Evolutionary conservation across 2,888 invertebrate species (phyloP).

Genomic region (Drosophila atroscutellata): DNA sequence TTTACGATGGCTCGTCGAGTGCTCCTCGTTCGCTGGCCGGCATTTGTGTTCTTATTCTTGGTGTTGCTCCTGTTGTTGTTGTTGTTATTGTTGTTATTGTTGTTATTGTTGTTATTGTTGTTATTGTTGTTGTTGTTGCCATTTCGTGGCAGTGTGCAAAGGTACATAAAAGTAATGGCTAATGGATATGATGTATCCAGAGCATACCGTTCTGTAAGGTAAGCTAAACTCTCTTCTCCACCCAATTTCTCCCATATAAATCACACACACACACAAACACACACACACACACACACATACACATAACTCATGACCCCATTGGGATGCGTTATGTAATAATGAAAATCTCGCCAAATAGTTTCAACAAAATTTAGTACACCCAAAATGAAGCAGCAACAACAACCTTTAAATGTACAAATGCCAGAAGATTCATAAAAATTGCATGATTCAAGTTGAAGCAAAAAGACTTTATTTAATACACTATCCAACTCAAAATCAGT

Average conservation of each 20-base stretch:
- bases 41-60: conserved; percentile 1
- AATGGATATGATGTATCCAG: conserved; percentile 64
- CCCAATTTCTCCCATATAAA: conserved; percentile 19
- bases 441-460: conserved; percentile 8
- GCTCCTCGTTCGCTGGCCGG: conserved; percentile 5
- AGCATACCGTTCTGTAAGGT: conserved; percentile 35
- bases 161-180: conserved; percentile 75
- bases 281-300: not conserved
- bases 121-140: conserved; percentile 38
- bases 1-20: conserved; percentile 61
- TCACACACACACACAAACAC: conserved; percentile 26
- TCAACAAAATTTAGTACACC: conserved; percentile 3
- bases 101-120: conserved; percentile 13
- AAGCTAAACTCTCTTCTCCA: conserved; percentile 18
- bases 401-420: conserved; percentile 6
- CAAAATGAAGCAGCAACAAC: conserved; percentile 3
- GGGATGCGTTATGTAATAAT: conserved; percentile 27
- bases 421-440: conserved; percentile 13
- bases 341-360: conserved; percentile 44
- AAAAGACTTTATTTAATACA: not conserved
- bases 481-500: not conserved
- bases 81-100: not conserved
- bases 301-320: conserved; percentile 28
- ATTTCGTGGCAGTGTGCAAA: conserved; percentile 54
- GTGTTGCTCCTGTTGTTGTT: conserved; percentile 15